These are phyloP conservation scores for Trilocha varians DNA, from an alignment of 2,888 invertebrate species.

Conservation along the genomic window DNA sequence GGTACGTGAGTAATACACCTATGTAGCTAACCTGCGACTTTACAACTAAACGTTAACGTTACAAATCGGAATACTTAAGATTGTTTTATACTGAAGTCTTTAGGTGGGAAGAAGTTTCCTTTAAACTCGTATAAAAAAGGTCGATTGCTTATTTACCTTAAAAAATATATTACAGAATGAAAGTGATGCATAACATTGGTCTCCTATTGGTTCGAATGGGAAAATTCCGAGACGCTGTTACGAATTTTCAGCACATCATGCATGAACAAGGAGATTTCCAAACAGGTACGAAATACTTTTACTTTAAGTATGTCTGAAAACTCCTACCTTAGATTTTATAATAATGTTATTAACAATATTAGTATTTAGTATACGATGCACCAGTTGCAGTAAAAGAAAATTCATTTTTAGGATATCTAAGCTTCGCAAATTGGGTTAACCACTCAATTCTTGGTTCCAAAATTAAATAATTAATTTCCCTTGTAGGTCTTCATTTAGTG, in stretches of 20 bases:
- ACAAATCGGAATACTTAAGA: too few relatives aligned
- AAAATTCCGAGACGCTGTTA: conserved; percentile 96
- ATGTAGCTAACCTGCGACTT: too few relatives aligned
- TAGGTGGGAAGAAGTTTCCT: too few relatives aligned
- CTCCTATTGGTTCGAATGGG: conserved; percentile 96
- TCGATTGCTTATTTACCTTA: too few relatives aligned
- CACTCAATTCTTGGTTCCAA: not conserved
- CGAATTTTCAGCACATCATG: conserved; percentile 98
- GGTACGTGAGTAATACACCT: too few relatives aligned
- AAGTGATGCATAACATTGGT: conserved; percentile 98
- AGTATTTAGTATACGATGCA: too few relatives aligned
- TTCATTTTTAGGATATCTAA: too few relatives aligned
- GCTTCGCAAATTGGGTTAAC: too few relatives aligned
- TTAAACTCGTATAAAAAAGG: too few relatives aligned
- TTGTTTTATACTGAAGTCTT: too few relatives aligned
- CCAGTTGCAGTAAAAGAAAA: too few relatives aligned
- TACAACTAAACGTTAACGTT: too few relatives aligned
- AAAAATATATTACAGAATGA: conserved; percentile 77
- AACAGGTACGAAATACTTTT: conserved; percentile 56
- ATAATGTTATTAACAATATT: not conserved
- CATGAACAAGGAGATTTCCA: conserved; percentile 93
- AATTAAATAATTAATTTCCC: conserved; percentile 1
- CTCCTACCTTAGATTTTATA: not conserved
- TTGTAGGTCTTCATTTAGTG: conserved; percentile 87
- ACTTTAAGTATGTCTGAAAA: not conserved